Percentiles rank a stretch among this genome's conserved stretches.
phyloP scores from a whole-genome alignment of 92 coral and sea anemone species.

The Porites lobata region DNA sequence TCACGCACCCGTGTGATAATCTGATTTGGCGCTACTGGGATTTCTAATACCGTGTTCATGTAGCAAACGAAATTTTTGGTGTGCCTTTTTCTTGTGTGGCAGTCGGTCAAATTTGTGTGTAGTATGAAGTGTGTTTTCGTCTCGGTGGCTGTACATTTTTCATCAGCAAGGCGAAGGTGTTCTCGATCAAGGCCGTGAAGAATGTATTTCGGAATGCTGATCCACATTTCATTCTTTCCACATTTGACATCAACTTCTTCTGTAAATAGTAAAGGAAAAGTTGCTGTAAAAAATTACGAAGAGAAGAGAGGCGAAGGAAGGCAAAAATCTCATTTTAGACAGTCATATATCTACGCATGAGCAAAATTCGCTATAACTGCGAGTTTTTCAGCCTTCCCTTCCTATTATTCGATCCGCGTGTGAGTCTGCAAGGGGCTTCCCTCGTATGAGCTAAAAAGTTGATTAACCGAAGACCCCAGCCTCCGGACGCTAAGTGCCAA shows the following conservation, averaged over 20 bases:
- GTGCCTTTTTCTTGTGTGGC: slow-evolving; percentile 35
- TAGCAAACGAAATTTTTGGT: slow-evolving; percentile 27
- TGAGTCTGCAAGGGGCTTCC: too few relatives aligned
- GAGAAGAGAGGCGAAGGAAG: neutral
- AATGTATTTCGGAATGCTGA: slow-evolving; percentile 33
- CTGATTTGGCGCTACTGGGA: slow-evolving; percentile 28
- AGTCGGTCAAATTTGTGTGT: slow-evolving; percentile 21
- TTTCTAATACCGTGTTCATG: slow-evolving; percentile 47
- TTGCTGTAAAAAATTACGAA: neutral
- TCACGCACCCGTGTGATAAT: slow-evolving; percentile 47
- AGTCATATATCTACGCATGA: too few relatives aligned
- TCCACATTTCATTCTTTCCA: slow-evolving; percentile 43
- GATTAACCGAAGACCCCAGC: too few relatives aligned
- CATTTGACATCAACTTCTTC: slow-evolving; percentile 27
- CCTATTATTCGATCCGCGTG: too few relatives aligned
- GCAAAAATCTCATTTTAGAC: too few relatives aligned
- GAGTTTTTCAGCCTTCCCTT: too few relatives aligned
- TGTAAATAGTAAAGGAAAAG: neutral
- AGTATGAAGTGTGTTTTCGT: slow-evolving; percentile 29
- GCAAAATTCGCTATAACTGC: too few relatives aligned
- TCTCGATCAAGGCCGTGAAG: slow-evolving; percentile 35
- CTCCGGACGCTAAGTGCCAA: too few relatives aligned
- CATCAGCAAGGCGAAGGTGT: slow-evolving; percentile 51
- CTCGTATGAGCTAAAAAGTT: too few relatives aligned
- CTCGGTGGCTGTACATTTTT: slow-evolving; percentile 38